Evolutionary conservation across 2,888 invertebrate species (phyloP), one percentile per base, ranked within the genome.

Genomic region (Nemapogon koenigi): DNA sequence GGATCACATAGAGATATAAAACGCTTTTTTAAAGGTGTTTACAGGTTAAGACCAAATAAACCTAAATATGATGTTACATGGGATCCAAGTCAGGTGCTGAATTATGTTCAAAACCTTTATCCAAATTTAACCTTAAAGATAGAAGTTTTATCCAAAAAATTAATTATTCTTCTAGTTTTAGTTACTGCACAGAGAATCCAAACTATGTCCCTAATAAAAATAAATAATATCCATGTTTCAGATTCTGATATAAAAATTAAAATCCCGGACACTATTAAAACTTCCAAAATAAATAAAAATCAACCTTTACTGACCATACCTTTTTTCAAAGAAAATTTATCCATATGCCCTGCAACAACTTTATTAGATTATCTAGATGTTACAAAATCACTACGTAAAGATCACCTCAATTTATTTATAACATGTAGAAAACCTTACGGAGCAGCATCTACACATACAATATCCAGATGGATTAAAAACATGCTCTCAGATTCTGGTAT

Each of bases 11-110:
- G 25, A 2, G 16, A 16, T 4, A 29, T 42, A 2, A 43, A 44
- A 6, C 28, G 47, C 0, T 46, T 47, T 28, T 26, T 50, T 10
- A 49, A 47, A 18, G 45, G 48, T 0, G 41, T 42, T 10, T 49
- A 36, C 31, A 37, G 35, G 1, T 14, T 45, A 14, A 42, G 38
- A 37, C 15, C 46, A 45, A 4, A 36, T 41, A 14, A n/a, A 14
- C 46, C 47, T 1, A 47, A 45, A 39, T 49, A 47, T 27, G 28
- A 39, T 13, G 4, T 7, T 1, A 49, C 46, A 4, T 46, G 45
- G 46, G 38, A 45, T 22, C 38, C 43, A n/a, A 28, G 11, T 10
- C 14, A 16, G n/a, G 43, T 43, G 7, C 19, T 43, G 15, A 29
- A 41, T 10, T 33, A 30, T 28, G 15, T 43, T 27, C n/a, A 10